Evolutionary conservation across 1,140 invertebrate species (phyloP).

Genomic region (Ceratosolen solmsi): DNA sequence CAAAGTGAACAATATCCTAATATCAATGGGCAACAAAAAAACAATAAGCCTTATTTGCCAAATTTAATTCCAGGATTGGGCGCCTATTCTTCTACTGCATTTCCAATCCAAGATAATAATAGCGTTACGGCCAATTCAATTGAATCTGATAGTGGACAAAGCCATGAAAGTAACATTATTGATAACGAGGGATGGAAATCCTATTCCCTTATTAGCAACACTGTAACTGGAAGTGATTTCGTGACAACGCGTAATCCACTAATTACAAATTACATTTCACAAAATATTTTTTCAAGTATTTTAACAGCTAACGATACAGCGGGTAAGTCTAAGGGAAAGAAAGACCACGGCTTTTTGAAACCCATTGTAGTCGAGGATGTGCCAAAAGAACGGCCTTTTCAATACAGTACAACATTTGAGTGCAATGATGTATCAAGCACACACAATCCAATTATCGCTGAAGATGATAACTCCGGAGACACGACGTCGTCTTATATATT

Average conservation of each 20-base stretch:
- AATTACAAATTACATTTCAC: slow-evolving; percentile 15
- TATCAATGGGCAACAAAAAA: background rate
- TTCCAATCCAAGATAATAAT: background rate
- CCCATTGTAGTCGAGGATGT: slow-evolving; percentile 68
- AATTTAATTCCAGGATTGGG: slow-evolving; percentile 32
- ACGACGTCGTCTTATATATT: slow-evolving; percentile 63
- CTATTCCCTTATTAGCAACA: background rate
- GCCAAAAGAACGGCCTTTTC: slow-evolving; percentile 37
- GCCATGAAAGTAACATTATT: background rate
- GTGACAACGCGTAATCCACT: slow-evolving; percentile 23
- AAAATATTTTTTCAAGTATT: background rate
- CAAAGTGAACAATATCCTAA: background rate
- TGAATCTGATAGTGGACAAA: background rate
- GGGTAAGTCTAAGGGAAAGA: background rate
- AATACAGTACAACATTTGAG: slow-evolving; percentile 58
- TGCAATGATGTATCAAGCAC: slow-evolving; percentile 52
- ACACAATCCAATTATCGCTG: background rate
- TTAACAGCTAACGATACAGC: background rate
- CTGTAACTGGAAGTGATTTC: background rate
- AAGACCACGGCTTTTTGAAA: slow-evolving; percentile 56
- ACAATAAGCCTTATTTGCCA: slow-evolving; percentile 12
- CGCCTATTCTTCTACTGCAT: slow-evolving; percentile 25
- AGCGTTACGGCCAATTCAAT: slow-evolving; percentile 26
- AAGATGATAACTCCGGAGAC: slow-evolving; percentile 7
- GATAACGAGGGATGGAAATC: background rate